phyloP scores from a whole-genome alignment of 2,888 invertebrate genomes.

The Unio delphinus region DNA sequence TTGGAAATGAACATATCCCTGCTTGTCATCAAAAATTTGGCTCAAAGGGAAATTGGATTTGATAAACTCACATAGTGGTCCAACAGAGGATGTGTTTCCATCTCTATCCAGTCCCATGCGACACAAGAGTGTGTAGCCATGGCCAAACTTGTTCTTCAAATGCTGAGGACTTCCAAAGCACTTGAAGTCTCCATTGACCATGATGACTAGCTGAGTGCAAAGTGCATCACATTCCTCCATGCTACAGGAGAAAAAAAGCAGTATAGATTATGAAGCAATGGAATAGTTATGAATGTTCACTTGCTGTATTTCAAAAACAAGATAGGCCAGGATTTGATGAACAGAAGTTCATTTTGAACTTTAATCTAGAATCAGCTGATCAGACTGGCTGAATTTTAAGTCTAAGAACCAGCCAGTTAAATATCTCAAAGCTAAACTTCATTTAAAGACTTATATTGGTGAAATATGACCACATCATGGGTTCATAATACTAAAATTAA shows the following conservation, averaged over 20 bases:
- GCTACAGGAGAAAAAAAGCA: slow-evolving; percentile 71
- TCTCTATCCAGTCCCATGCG: slow-evolving; percentile 44
- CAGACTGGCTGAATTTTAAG: too few species aligned
- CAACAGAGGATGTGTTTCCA: slow-evolving; percentile 43
- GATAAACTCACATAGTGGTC: slow-evolving; percentile 69
- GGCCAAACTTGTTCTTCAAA: slow-evolving; percentile 81
- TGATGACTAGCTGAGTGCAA: slow-evolving; percentile 83
- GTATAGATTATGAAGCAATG: not conserved
- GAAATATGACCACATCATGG: too few species aligned
- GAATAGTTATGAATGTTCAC: not conserved
- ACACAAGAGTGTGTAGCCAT: slow-evolving; percentile 53
- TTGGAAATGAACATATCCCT: slow-evolving; percentile 67
- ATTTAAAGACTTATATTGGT: too few species aligned
- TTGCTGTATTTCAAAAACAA: not conserved
- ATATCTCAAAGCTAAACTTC: too few species aligned
- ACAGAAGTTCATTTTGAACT: not conserved
- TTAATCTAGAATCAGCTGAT: too few species aligned
- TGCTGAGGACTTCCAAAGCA: slow-evolving; percentile 83
- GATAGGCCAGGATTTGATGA: not conserved
- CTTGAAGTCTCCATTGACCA: slow-evolving; percentile 81
- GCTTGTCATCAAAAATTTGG: slow-evolving; percentile 82
- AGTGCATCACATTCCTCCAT: slow-evolving; percentile 92
- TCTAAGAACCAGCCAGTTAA: too few species aligned
- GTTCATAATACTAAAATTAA: too few species aligned
- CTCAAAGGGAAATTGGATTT: slow-evolving; percentile 75